These are phyloP conservation scores for Hypercompe scribonia DNA, from an alignment of 2,888 invertebrate genomes.

Conservation along the genomic window DNA sequence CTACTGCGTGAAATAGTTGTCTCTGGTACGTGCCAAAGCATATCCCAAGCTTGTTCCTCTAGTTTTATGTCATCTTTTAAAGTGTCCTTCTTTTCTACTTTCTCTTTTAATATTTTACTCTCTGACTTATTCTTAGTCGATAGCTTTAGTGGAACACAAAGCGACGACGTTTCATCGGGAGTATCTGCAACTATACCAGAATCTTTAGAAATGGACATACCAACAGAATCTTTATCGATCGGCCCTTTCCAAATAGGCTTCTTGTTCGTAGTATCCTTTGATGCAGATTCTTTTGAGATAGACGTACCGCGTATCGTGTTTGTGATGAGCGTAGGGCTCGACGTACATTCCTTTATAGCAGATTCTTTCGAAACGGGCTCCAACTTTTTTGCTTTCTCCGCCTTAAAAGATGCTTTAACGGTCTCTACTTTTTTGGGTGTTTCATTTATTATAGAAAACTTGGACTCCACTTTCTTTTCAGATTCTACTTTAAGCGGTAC, in stretches of 20 bases:
- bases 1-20: slow-evolving; percentile 55
- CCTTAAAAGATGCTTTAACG: background rate
- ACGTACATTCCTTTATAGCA: slow-evolving; percentile 16
- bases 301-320: background rate
- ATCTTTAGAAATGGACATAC: slow-evolving; percentile 8
- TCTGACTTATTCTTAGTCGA: slow-evolving; percentile 51
- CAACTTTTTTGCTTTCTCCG: slow-evolving; percentile 17
- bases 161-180: slow-evolving; percentile 24
- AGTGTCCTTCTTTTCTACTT: slow-evolving; percentile 29
- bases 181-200: slow-evolving; percentile 14
- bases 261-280: slow-evolving; percentile 6
- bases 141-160: slow-evolving; percentile 39
- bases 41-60: slow-evolving; percentile 82
- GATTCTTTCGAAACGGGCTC: slow-evolving; percentile 20
- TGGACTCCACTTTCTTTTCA: slow-evolving; percentile 14
- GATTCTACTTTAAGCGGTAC: slow-evolving; percentile 12
- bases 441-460: slow-evolving; percentile 33
- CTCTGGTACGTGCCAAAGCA: slow-evolving; percentile 73
- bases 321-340: slow-evolving; percentile 19
- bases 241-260: slow-evolving; percentile 9
- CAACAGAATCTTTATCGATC: slow-evolving; percentile 1
- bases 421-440: slow-evolving; percentile 27
- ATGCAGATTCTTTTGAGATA: slow-evolving; percentile 20
- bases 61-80: slow-evolving; percentile 62
- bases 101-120: slow-evolving; percentile 41